Base-by-base conservation (phyloP, 2,888 invertebrate genomes). In the Baronia brevicornis region DNA sequence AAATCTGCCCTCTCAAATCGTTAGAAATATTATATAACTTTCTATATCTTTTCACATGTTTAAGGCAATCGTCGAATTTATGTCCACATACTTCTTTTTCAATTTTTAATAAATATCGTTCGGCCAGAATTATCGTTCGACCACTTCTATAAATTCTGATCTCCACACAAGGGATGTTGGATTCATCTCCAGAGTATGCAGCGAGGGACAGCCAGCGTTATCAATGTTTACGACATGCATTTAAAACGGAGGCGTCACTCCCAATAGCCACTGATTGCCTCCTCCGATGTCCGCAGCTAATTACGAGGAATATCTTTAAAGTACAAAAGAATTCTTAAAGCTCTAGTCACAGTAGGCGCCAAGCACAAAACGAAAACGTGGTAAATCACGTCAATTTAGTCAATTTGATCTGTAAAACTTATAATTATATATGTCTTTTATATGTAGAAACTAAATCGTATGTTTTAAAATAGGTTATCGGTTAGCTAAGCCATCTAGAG, bases 171-270 rank as follows among this genome's bases (percentile, higher is more conserved):
- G 44, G 66, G 75, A 77, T 74, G 75, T 77, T 65, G 70, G 63
- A 71, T 75, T 77, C 79, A 80, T 79, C 80, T 79, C 61, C 55
- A 23, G 64, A 60, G 60, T 64, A 72, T 73, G 67, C 56, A 55
- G 25, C 27, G 40, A 32, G 39, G 44, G 47, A 41, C 47, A 43
- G 47, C 47, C 50, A 33, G 17, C 20, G 28, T 60, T 64, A 66
- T 70, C 60, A 45, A 18, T 24, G 46, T 53, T 47, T 40, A 37
- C 24, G 33, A 42, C 54, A 57, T 52, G 49, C 34, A 36, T 39
- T 38, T 22, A 41, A 52, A 52, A 54, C 23, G 49, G 43, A 53
- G 58, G 55, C 54, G 53, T 51, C 47, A 46, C 41, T 23, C 9
- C 6, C 8, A 33, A 33, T 17, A 18, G 13, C 28, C 18, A 21